phyloP scores from a whole-genome alignment of 2,888 invertebrate genomes.

The Mesorhabditis spiculigera region DNA sequence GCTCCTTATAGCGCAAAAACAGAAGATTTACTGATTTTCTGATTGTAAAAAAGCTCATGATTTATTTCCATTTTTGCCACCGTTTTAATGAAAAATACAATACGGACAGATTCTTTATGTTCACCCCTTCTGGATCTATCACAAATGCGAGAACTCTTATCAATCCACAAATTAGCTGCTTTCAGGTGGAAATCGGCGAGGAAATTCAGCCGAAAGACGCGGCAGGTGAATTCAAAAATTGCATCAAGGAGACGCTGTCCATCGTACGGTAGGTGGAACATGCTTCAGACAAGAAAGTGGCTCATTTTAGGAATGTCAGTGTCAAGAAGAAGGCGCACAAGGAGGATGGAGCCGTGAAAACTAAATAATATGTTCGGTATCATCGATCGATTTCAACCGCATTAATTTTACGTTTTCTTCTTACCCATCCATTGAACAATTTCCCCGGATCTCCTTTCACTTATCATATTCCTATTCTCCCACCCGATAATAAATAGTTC shows the following conservation, averaged over 20 bases:
- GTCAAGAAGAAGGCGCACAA: background rate
- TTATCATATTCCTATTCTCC: background rate
- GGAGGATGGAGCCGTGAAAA: background rate
- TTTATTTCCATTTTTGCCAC: too few relatives aligned
- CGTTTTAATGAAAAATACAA: too few relatives aligned
- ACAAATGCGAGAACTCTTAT: too few relatives aligned
- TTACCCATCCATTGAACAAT: background rate
- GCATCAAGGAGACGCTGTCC: conserved; percentile 4
- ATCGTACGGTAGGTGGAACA: background rate
- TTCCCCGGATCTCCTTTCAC: conserved; percentile 1
- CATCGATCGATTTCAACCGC: background rate
- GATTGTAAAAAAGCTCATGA: too few relatives aligned
- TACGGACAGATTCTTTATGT: too few relatives aligned
- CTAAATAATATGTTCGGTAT: background rate
- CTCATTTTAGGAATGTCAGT: background rate
- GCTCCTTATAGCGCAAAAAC: too few relatives aligned
- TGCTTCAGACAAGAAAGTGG: too few relatives aligned
- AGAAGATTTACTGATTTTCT: too few relatives aligned
- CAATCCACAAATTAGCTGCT: background rate
- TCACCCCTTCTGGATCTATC: too few relatives aligned
- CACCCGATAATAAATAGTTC: background rate
- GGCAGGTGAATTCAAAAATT: conserved; percentile 2
- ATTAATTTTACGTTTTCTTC: background rate
- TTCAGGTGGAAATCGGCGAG: conserved; percentile 2
- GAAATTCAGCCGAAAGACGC: conserved; percentile 6